phyloP scores from a whole-genome alignment of 2,888 invertebrate genomes.

The Diachrysia chrysitis region DNA sequence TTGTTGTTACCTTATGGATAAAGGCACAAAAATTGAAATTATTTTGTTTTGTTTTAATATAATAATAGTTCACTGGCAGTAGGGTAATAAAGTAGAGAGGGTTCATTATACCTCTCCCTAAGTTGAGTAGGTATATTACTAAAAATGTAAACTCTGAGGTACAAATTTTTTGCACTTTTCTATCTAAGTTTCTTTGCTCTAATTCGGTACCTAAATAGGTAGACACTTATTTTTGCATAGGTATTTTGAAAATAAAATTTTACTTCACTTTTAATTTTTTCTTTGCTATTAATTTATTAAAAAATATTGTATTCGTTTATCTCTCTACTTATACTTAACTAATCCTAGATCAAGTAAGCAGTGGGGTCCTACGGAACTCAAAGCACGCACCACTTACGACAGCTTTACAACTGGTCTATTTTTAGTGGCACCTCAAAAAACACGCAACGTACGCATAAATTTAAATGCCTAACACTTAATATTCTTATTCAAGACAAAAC shows the following conservation, averaged over 20 bases:
- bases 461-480: slow-evolving; percentile 45
- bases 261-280: too few relatives aligned
- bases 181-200: too few relatives aligned
- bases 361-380: slow-evolving; percentile 29
- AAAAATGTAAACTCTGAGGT: too few relatives aligned
- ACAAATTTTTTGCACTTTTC: too few relatives aligned
- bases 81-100: too few relatives aligned
- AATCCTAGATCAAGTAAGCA: slow-evolving; percentile 20
- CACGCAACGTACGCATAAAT: slow-evolving; percentile 32
- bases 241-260: neutral
- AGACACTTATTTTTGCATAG: too few relatives aligned
- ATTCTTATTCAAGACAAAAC: slow-evolving; percentile 26
- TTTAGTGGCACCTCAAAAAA: slow-evolving; percentile 46
- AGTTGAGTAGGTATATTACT: too few relatives aligned
- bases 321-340: neutral
- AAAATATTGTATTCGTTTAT: too few relatives aligned
- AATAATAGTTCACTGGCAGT: too few relatives aligned
- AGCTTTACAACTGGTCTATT: slow-evolving; percentile 54
- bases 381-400: slow-evolving; percentile 56
- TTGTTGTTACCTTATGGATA: neutral
- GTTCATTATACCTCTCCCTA: too few relatives aligned
- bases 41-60: neutral
- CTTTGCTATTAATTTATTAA: neutral
- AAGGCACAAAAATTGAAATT: neutral
- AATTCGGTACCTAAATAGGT: too few relatives aligned